These are phyloP conservation scores for Ceratosolen solmsi DNA, from an alignment of 1,140 invertebrate genomes.

Conservation along the genomic window DNA sequence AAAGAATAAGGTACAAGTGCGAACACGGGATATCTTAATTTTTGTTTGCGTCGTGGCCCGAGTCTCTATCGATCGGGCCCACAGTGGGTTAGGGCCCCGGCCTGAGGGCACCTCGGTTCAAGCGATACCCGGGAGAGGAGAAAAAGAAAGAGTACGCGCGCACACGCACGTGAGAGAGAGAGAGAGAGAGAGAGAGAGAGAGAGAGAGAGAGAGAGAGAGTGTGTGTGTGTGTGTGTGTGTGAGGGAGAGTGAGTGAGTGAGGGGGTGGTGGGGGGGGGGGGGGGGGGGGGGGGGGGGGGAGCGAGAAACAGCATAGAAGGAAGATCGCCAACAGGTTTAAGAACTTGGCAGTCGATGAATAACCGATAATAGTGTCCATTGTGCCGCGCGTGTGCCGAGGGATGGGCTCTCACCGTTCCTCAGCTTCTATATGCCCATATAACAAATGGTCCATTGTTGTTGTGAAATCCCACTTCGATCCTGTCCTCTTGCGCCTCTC, in stretches of 20 bases:
- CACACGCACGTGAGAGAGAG: not conserved
- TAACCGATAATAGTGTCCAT: slow-evolving; percentile 66
- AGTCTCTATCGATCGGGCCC: not conserved
- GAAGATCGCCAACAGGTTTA: slow-evolving; percentile 55
- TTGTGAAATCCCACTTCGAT: slow-evolving; percentile 54
- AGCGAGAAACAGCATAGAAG: slow-evolving; percentile 29
- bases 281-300: slow-evolving; percentile 8
- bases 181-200: not conserved
- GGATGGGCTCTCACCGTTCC: slow-evolving; percentile 52
- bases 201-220: not conserved
- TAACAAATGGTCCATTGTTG: slow-evolving; percentile 70
- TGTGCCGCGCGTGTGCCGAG: slow-evolving; percentile 57
- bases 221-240: too few species aligned
- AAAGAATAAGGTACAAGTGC: not conserved
- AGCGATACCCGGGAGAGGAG: not conserved
- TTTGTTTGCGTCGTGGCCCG: slow-evolving; percentile 37
- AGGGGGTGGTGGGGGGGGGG: not conserved
- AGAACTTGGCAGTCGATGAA: slow-evolving; percentile 58
- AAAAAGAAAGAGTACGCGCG: not conserved
- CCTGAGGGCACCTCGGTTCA: not conserved
- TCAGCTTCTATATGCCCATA: slow-evolving; percentile 32
- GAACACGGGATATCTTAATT: slow-evolving; percentile 52
- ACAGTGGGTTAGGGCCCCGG: not conserved
- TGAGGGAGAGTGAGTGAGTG: not conserved
- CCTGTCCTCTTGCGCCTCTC: slow-evolving; percentile 37